Evolutionary conservation across 2,888 invertebrate genomes (phyloP).

Genomic region (Automeris io): DNA sequence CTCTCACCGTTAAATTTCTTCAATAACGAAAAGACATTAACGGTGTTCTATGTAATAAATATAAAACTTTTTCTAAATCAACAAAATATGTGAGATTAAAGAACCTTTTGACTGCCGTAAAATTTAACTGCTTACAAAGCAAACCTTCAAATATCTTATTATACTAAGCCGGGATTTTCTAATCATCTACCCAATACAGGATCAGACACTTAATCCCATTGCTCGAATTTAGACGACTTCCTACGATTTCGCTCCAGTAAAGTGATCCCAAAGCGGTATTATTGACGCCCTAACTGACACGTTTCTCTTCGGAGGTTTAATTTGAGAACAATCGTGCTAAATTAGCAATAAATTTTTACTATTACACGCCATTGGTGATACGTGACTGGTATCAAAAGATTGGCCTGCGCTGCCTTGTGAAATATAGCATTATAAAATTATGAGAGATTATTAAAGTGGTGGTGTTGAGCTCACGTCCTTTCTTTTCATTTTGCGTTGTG

Average conservation of each 20-base stretch:
- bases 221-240: conserved; percentile 30
- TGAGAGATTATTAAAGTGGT: conserved; percentile 26
- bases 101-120: not conserved
- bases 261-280: conserved; percentile 23
- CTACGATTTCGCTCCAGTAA: conserved; percentile 37
- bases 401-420: conserved; percentile 15
- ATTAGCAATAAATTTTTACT: conserved; percentile 49
- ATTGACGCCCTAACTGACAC: conserved; percentile 22
- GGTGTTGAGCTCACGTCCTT: conserved; percentile 29
- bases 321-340: conserved; percentile 17
- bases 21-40: too few relatives aligned
- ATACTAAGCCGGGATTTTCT: conserved; percentile 43
- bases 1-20: too few relatives aligned
- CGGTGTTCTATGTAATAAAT: too few relatives aligned
- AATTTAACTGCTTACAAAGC: conserved; percentile 11
- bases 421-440: conserved; percentile 44
- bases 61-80: too few relatives aligned
- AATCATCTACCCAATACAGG: conserved; percentile 49
- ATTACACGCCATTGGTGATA: conserved; percentile 6
- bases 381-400: conserved; percentile 27
- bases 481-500: conserved; percentile 48
- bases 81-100: too few relatives aligned
- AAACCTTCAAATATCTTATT: conserved; percentile 33
- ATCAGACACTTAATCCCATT: conserved; percentile 43
- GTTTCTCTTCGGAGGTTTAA: conserved; percentile 12